Percentiles rank a stretch among this genome's conserved stretches.
Evolutionary conservation across 2,888 invertebrate species (phyloP).

Genomic region (Geotrupes spiniger): DNA sequence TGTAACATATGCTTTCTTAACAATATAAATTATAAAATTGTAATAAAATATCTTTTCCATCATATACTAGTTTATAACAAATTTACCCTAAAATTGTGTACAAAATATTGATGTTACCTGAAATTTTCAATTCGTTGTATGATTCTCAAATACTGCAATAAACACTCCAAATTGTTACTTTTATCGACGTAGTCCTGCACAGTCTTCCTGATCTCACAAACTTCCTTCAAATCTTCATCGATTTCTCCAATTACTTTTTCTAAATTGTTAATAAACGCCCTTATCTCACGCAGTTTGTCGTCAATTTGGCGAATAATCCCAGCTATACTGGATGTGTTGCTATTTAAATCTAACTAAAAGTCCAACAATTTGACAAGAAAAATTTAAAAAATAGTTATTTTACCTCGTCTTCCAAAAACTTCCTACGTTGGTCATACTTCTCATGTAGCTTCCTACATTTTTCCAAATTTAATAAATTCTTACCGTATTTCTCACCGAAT

Average conservation of each 20-base stretch:
- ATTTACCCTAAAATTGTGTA: too few relatives aligned
- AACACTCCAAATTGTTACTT: constrained; percentile 56
- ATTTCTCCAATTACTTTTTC: constrained; percentile 51
- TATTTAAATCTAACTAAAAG: constrained; percentile 60
- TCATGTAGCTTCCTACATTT: constrained; percentile 53
- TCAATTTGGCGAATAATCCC: constrained; percentile 52
- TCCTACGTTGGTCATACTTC: constrained; percentile 47
- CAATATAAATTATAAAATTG: too few relatives aligned
- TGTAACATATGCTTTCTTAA: too few relatives aligned
- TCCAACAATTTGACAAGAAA: constrained; percentile 11
- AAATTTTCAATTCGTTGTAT: constrained; percentile 70
- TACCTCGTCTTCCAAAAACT: constrained; percentile 51
- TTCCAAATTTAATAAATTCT: constrained; percentile 54
- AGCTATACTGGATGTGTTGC: constrained; percentile 61
- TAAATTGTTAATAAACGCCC: constrained; percentile 48
- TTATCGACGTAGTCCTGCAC: constrained; percentile 59
- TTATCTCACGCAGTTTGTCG: constrained; percentile 53
- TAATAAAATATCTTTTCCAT: too few relatives aligned
- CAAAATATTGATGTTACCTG: constrained; percentile 62
- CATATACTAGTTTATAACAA: too few relatives aligned
- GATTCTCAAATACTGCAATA: constrained; percentile 65
- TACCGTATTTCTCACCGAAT: constrained; percentile 51
- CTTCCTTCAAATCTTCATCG: constrained; percentile 50
- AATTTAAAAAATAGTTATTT: constrained; percentile 20
- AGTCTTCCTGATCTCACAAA: constrained; percentile 52